Percentiles rank a stretch among this genome's conserved stretches.
These are phyloP conservation scores for Pluvialis apricaria DNA, from an alignment of 2,113 vertebrate species.

Conservation along the genomic window DNA sequence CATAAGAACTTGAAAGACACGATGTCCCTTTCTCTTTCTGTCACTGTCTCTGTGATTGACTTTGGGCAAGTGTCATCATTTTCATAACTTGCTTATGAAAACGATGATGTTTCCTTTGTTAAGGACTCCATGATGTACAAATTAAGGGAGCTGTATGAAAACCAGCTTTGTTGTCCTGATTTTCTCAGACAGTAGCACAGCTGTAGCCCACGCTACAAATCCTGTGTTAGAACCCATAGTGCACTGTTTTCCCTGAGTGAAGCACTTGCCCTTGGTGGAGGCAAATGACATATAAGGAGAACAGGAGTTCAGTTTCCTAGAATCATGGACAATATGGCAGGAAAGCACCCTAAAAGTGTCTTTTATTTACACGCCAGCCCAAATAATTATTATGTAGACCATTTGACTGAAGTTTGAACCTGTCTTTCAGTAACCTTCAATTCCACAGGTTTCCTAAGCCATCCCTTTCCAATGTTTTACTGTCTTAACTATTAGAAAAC, in stretches of 20 bases:
- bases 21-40: not conserved
- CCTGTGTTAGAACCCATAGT: not conserved
- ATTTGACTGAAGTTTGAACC: not conserved
- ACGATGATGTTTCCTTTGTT: not conserved
- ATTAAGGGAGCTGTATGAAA: not conserved
- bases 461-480: not conserved
- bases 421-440: not conserved
- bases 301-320: not conserved
- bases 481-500: not conserved
- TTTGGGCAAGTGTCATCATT: not conserved
- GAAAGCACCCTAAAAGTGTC: not conserved
- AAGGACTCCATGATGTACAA: not conserved
- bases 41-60: not conserved
- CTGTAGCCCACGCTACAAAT: not conserved
- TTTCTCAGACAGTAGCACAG: not conserved
- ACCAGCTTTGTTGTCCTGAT: not conserved
- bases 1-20: not conserved
- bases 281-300: not conserved
- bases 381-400: not conserved
- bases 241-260: not conserved
- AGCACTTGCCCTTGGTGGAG: not conserved
- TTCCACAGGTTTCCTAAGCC: not conserved
- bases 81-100: not conserved
- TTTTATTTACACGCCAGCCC: not conserved
- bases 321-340: not conserved